Evolutionary conservation across 35 echinoderm and acorn worm genomes (phyloP), one percentile per base, ranked within the genome.

Genomic region (Nesometra sesokonis): DNA sequence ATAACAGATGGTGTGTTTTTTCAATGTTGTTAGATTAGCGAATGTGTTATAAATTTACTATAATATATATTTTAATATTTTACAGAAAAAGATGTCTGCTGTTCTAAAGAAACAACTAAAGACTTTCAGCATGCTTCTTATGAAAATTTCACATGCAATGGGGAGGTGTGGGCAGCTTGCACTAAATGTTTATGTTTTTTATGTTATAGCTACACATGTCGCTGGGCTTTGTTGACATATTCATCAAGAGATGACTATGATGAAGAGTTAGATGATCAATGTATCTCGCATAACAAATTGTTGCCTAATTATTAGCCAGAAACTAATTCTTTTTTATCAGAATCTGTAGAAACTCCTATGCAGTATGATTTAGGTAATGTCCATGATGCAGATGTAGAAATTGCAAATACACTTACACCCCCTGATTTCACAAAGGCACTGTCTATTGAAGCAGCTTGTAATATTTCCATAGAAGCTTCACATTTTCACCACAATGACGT

Each of bases 151-250:
- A 47, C 8, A 27, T 86, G 84, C 27, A 21, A 13, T 86, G 34
- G 34, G 38, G 84, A 86, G 33, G 84, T 86, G 27, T 86, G 84
- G 84, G 31, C 84, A 76, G 52, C 84, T 4, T 86, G 84, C 82
- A 33, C 35, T 21, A 30, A 32, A 30, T 85, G 84, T 31, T 57
- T 85, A 52, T 85, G 84, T 85, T 85, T 85, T 57, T 32, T 85
- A 31, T 85, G 84, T 57, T 85, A 85, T n/a, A n/a, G n/a, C n/a
- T n/a, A n/a, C n/a, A n/a, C n/a, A n/a, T n/a, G n/a, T n/a, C n/a
- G n/a, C n/a, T n/a, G n/a, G n/a, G n/a, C n/a, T n/a, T n/a, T n/a
- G n/a, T n/a, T n/a, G n/a, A n/a, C n/a, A n/a, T n/a, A n/a, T n/a
- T n/a, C n/a, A n/a, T n/a, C n/a, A n/a, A n/a, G n/a, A n/a, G n/a